Percentiles rank a stretch among this genome's conserved stretches.
phyloP scores from a whole-genome alignment of 2,888 invertebrate species.

The Drosophila lacicola region DNA sequence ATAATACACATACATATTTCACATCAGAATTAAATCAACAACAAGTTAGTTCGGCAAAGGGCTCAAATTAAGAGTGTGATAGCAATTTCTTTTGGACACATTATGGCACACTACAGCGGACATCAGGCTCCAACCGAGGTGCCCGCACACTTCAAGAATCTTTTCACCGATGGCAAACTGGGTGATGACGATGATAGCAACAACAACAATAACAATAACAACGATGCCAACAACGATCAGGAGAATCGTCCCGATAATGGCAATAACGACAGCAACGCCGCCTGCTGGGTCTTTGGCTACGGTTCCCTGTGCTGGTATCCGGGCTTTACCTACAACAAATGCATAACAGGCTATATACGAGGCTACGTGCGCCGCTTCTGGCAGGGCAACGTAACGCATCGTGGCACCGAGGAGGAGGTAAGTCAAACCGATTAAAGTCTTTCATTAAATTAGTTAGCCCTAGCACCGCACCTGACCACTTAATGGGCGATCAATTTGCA shows the following conservation, averaged over 20 bases:
- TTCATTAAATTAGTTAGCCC: not conserved
- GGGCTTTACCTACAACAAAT: slow-evolving; percentile 93
- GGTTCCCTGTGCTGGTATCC: slow-evolving; percentile 98
- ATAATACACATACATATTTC: slow-evolving; percentile 2
- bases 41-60: slow-evolving; percentile 28
- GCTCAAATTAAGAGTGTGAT: slow-evolving; percentile 34
- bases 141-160: slow-evolving; percentile 79
- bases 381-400: slow-evolving; percentile 95
- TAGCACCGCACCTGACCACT: not conserved
- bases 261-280: slow-evolving; percentile 51
- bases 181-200: slow-evolving; percentile 56
- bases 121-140: slow-evolving; percentile 55
- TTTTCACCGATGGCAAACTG: slow-evolving; percentile 77
- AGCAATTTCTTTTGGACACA: slow-evolving; percentile 10
- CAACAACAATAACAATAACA: slow-evolving; percentile 10
- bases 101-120: slow-evolving; percentile 72
- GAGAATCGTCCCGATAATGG: slow-evolving; percentile 54
- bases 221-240: slow-evolving; percentile 43
- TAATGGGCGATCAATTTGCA: not conserved
- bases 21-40: slow-evolving; percentile 9
- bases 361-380: slow-evolving; percentile 95
- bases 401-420: slow-evolving; percentile 91
- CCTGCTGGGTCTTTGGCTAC: slow-evolving; percentile 96
- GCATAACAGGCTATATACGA: slow-evolving; percentile 90
- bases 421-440: slow-evolving; percentile 33